Evolutionary conservation across 2,888 invertebrate species (phyloP).

Genomic region (Syritta pipiens): DNA sequence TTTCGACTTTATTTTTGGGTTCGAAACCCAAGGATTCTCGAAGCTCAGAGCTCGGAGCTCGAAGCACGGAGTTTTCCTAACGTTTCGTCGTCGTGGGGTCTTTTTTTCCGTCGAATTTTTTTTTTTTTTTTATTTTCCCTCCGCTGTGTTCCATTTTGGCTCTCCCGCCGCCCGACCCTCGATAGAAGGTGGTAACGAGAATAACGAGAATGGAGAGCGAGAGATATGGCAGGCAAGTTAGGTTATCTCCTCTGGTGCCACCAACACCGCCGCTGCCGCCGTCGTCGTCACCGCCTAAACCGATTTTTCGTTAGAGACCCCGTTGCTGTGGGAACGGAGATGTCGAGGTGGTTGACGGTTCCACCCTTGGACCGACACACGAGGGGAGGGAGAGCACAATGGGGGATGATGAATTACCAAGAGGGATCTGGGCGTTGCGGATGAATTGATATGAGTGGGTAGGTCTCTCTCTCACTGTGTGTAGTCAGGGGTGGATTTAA

Average conservation of each 20-base stretch:
- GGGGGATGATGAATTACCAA: conserved; percentile 70
- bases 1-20: conserved; percentile 65
- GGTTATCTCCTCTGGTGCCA: conserved; percentile 55
- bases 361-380: too few relatives aligned
- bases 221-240: conserved; percentile 71
- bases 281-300: conserved; percentile 45
- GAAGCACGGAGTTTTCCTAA: neutral
- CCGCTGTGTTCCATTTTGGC: conserved; percentile 25
- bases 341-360: conserved; percentile 66
- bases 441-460: conserved; percentile 77
- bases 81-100: neutral
- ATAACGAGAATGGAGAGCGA: conserved; percentile 32
- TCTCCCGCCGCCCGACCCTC: conserved; percentile 3
- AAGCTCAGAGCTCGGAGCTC: too few relatives aligned
- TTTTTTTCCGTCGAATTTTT: conserved; percentile 11
- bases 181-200: conserved; percentile 61
- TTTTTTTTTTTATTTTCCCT: conserved; percentile 25
- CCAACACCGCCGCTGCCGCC: neutral
- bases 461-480: conserved; percentile 62
- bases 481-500: conserved; percentile 49
- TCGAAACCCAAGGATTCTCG: conserved; percentile 62
- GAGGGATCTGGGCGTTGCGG: conserved; percentile 70
- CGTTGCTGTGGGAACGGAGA: conserved; percentile 48
- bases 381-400: too few relatives aligned
- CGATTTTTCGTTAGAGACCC: conserved; percentile 57